These are phyloP conservation scores for Synergus japonicus DNA, from an alignment of 2,888 invertebrate species.

Conservation along the genomic window DNA sequence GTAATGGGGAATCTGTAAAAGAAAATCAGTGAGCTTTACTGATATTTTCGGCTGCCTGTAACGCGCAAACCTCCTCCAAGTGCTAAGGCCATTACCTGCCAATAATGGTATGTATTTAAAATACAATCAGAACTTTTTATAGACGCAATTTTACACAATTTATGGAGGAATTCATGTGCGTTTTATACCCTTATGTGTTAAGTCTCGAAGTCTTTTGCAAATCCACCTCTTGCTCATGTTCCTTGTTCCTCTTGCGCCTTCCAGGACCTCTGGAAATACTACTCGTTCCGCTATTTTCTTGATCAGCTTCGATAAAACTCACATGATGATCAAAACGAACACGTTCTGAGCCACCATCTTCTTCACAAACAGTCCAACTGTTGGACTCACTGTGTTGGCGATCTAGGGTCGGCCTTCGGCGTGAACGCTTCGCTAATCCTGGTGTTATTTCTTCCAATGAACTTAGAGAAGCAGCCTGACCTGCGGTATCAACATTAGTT, in stretches of 20 bases:
- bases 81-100: conserved; percentile 44
- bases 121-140: not conserved
- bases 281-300: conserved; percentile 71
- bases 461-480: conserved; percentile 76
- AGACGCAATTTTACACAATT: not conserved
- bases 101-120: conserved; percentile 37
- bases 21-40: not conserved
- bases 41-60: not conserved
- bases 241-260: conserved; percentile 61
- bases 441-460: conserved; percentile 78
- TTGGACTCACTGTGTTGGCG: conserved; percentile 74
- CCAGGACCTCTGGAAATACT: conserved; percentile 56
- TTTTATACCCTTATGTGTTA: conserved; percentile 50
- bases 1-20: not conserved
- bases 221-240: conserved; percentile 66
- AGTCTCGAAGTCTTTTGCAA: conserved; percentile 65
- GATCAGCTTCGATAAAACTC: conserved; percentile 79
- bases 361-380: conserved; percentile 75
- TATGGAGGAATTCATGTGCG: not conserved
- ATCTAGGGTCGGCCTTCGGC: conserved; percentile 74
- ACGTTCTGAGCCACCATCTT: conserved; percentile 82
- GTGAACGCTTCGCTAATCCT: conserved; percentile 73
- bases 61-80: conserved; percentile 19
- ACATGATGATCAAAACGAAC: conserved; percentile 84
- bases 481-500: conserved; percentile 70